Evolutionary conservation across 1,140 invertebrate species (phyloP), one percentile per base, ranked within the genome.

Genomic region (Sitophilus oryzae): DNA sequence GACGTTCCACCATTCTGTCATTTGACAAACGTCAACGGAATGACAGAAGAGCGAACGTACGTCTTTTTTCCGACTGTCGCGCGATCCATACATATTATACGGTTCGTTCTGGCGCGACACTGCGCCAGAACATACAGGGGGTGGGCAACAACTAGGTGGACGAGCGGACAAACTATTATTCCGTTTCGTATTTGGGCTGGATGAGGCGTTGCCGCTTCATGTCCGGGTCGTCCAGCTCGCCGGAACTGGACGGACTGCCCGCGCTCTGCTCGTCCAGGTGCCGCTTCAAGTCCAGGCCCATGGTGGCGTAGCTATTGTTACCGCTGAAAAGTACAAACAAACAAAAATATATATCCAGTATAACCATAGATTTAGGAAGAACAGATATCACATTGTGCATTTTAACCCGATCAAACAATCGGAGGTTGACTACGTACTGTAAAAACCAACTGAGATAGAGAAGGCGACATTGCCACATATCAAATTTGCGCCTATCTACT

Each of bases 191-290:
- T 52, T 69, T 62, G 14, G 52, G 52, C 46, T 66, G 66, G 19
- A 67, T 67, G 9, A 61, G 48, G 47, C 67, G 65, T 42, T 60
- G 47, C 43, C 68, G 61, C 47, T 71, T 71, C n/a, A 68, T 57
- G 30, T 70, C 69, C 11, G 64, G 66, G 42, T 71, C 68, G 16
- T 68, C 59, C 23, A 64, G 38, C 41, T 67, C 69, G 2, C 62
- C 66, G 23, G 62, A 58, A 52, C 67, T 68, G 19, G 61, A 61
- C 11, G 68, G 68, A 60, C 70, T 71, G 14, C 59, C 69, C 11
- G 61, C 57, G 47, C 63, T 65, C 44, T 68, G 67, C n/a, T 66
- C 63, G 19, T 71, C 70, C 16, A 69, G 42, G 46, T 70, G 70
- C 52, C 70, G 60, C 45, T 71, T 71, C 19, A 71, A 48, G 52